phyloP scores from a whole-genome alignment of 2,888 invertebrate species.

The Ethmia dodecea region DNA sequence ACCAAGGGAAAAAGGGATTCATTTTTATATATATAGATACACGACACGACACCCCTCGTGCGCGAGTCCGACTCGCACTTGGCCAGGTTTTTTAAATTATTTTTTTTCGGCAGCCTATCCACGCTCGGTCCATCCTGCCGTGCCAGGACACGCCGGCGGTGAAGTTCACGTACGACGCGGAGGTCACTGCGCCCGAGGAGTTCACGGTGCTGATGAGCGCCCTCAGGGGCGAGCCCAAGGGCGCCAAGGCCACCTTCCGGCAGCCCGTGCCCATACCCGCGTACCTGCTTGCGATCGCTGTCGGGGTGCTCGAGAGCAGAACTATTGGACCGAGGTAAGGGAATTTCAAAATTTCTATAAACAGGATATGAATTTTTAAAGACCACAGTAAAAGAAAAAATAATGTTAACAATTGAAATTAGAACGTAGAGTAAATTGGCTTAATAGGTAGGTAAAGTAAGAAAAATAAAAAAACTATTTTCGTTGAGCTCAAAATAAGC shows the following conservation, averaged over 20 bases:
- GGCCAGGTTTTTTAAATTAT: no score
- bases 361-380: neutral
- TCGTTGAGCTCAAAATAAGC: no score
- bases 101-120: slow-evolving; percentile 86
- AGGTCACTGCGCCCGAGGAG: slow-evolving; percentile 83
- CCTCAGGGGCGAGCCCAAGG: slow-evolving; percentile 68
- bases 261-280: slow-evolving; percentile 92
- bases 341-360: neutral
- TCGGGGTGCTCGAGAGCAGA: slow-evolving; percentile 87
- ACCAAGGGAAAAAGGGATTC: no score
- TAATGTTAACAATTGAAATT: no score
- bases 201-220: slow-evolving; percentile 95
- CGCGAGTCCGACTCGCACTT: no score
- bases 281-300: slow-evolving; percentile 93
- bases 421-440: no score
- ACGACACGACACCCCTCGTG: no score
- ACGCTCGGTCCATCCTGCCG: slow-evolving; percentile 92
- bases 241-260: slow-evolving; percentile 78
- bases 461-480: no score
- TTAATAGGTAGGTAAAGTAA: no score
- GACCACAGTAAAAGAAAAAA: no score
- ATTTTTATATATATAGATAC: no score
- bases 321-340: slow-evolving; percentile 83
- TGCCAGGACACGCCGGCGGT: slow-evolving; percentile 96
- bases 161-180: slow-evolving; percentile 89